Evolutionary conservation across 2,113 vertebrate species (phyloP).

Genomic region (Potamarius usumacintae): DNA sequence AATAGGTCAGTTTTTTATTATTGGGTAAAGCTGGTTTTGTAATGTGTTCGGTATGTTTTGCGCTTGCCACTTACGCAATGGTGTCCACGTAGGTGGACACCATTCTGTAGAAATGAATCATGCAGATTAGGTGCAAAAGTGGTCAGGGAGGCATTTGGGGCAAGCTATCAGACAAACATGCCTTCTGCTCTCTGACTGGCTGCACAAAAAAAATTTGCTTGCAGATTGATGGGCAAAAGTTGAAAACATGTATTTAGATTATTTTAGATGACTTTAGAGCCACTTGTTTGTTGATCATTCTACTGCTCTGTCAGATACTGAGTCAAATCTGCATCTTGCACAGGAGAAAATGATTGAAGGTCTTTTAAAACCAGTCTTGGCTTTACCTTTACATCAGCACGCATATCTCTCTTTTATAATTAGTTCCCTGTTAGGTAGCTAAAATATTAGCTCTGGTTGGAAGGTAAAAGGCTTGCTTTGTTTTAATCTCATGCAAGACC

Average conservation of each 20-base stretch:
- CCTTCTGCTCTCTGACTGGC: neutral
- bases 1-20: slow-evolving; percentile 57
- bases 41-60: neutral
- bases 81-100: neutral
- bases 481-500: neutral
- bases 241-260: neutral
- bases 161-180: neutral
- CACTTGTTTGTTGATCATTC: neutral
- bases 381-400: neutral
- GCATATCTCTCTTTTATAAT: neutral
- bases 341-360: neutral
- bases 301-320: neutral
- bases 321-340: neutral
- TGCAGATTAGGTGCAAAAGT: neutral
- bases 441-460: neutral
- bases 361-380: neutral
- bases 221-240: neutral
- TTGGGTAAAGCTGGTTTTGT: neutral
- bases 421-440: neutral
- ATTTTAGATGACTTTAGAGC: neutral
- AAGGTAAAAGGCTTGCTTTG: neutral
- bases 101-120: neutral
- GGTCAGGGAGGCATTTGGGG: neutral
- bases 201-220: neutral
- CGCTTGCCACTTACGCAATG: neutral